These are phyloP conservation scores for Leptestheria dahalacensis DNA, from an alignment of 1,140 invertebrate genomes.

Conservation along the genomic window DNA sequence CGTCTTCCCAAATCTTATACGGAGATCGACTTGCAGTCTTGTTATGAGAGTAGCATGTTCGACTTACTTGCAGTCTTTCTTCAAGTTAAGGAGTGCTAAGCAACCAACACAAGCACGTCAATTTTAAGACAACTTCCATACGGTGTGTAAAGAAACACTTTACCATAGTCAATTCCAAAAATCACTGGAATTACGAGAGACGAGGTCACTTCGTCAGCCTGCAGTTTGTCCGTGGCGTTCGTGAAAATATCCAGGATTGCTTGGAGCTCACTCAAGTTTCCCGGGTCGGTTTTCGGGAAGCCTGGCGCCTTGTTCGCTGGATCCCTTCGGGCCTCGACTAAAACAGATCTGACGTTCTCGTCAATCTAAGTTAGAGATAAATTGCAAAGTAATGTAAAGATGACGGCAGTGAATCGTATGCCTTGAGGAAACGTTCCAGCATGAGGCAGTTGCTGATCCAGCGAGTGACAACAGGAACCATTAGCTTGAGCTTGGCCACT, in stretches of 20 bases:
- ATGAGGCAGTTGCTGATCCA: constrained; percentile 2
- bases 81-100: too few species aligned
- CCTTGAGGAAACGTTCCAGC: constrained; percentile 1
- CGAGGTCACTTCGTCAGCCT: neutral
- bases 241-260: neutral
- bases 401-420: neutral
- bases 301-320: neutral
- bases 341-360: neutral
- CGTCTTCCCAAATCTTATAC: too few species aligned
- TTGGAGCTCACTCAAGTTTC: neutral
- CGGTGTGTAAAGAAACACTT: too few species aligned
- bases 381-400: neutral
- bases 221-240: neutral
- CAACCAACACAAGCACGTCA: too few species aligned
- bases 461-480: neutral
- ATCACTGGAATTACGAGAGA: neutral
- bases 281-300: neutral
- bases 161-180: neutral
- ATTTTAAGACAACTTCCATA: too few species aligned
- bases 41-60: too few species aligned
- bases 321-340: neutral
- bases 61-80: too few species aligned
- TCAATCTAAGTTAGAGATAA: neutral
- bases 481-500: neutral
- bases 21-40: too few species aligned